These are phyloP conservation scores for Rhinogobius similis DNA, from an alignment of 2,113 vertebrate genomes.

Conservation along the genomic window DNA sequence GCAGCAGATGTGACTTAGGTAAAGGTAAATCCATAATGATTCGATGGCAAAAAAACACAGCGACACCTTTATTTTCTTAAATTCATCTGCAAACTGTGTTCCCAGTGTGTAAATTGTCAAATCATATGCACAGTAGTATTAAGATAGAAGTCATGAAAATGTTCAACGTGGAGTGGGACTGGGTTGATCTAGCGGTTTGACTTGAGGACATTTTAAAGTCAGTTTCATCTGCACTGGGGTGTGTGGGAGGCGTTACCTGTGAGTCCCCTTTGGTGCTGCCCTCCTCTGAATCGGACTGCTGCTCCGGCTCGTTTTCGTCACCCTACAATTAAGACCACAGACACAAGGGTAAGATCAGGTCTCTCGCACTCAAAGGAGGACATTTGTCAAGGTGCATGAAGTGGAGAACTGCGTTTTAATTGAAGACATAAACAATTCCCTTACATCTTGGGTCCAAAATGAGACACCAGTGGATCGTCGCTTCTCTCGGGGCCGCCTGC, in stretches of 20 bases:
- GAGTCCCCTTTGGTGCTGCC: constrained; percentile 88
- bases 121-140: too few species aligned
- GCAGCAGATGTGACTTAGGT: too few species aligned
- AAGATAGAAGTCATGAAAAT: too few species aligned
- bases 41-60: too few species aligned
- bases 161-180: neutral
- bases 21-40: too few species aligned
- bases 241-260: constrained; percentile 78
- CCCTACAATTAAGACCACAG: constrained; percentile 75
- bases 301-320: constrained; percentile 95
- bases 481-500: constrained; percentile 94
- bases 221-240: constrained; percentile 17
- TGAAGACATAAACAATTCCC: constrained; percentile 15
- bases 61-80: too few species aligned
- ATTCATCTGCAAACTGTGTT: too few species aligned
- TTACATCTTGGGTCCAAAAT: constrained; percentile 93
- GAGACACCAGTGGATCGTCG: constrained; percentile 94
- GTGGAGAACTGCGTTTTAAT: constrained; percentile 2
- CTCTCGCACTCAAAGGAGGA: constrained; percentile 15
- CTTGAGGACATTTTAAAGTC: constrained; percentile 16
- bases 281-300: constrained; percentile 91
- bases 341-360: neutral
- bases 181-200: neutral
- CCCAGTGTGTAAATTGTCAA: too few species aligned
- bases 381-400: neutral